phyloP scores from a whole-genome alignment of 2,888 invertebrate genomes.

The Boloria selene region DNA sequence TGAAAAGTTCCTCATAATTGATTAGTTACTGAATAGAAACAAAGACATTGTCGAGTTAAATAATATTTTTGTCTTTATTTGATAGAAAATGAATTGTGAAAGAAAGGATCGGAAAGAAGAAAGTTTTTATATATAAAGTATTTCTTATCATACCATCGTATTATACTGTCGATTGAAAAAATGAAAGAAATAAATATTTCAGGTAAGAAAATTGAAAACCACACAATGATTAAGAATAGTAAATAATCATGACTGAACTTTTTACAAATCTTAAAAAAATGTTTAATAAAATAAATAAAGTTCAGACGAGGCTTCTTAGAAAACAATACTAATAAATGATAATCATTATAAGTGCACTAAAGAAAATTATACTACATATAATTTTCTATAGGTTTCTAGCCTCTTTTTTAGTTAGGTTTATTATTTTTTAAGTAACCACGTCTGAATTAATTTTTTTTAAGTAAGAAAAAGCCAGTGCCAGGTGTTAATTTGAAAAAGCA shows the following conservation, averaged over 20 bases:
- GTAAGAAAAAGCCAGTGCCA: conserved; percentile 10
- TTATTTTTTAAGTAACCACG: conserved; percentile 21
- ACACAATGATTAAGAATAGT: not conserved
- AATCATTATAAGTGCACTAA: not conserved
- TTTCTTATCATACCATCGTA: not conserved
- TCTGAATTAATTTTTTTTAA: not conserved
- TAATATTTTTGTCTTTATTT: conserved; percentile 31
- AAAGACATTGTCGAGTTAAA: conserved; percentile 32
- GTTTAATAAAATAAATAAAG: conserved; percentile 1
- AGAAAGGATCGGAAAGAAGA: conserved; percentile 26
- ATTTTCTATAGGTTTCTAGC: no score
- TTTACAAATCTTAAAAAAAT: conserved; percentile 13
- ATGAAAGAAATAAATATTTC: conserved; percentile 3
- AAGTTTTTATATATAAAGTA: conserved; percentile 4
- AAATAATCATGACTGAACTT: not conserved
- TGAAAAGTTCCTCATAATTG: conserved; percentile 39
- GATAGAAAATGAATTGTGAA: conserved; percentile 32
- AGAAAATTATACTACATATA: not conserved
- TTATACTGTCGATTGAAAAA: not conserved
- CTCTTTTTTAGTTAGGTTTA: not conserved
- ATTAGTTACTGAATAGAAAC: conserved; percentile 42
- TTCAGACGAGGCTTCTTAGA: conserved; percentile 3
- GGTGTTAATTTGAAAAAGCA: conserved; percentile 3
- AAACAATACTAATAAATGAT: conserved; percentile 6
- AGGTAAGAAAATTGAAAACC: not conserved